phyloP scores from a whole-genome alignment of 2,113 vertebrate species.

The Cyprinodon variegatus region DNA sequence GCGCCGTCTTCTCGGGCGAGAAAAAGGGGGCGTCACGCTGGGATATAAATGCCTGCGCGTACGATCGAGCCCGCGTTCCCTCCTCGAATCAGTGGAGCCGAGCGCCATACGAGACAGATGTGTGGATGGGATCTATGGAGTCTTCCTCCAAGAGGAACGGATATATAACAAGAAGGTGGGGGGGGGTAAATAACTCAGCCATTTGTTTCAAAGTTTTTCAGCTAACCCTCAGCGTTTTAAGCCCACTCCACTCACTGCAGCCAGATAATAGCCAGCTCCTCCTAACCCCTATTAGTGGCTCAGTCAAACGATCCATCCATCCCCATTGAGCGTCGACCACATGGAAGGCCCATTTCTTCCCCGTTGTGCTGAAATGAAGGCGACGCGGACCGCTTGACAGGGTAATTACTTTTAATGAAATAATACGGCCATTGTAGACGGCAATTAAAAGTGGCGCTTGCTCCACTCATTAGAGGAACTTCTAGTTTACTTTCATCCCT shows the following conservation, averaged over 20 bases:
- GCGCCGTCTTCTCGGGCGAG: conserved; percentile 60
- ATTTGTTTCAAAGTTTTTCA: conserved; percentile 14
- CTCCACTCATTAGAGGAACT: conserved; percentile 76
- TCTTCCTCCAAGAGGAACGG: background rate
- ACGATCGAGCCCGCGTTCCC: conserved; percentile 41
- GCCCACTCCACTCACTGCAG: conserved; percentile 47
- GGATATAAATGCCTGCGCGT: conserved; percentile 67
- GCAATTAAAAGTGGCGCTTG: conserved; percentile 81
- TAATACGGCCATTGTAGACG: conserved; percentile 78
- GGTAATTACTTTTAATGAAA: conserved; percentile 83
- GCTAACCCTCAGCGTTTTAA: conserved; percentile 33
- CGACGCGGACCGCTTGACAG: conserved; percentile 74
- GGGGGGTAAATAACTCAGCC: conserved; percentile 13
- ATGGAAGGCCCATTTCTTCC: conserved; percentile 70
- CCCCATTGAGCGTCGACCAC: conserved; percentile 57
- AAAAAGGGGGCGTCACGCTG: conserved; percentile 60
- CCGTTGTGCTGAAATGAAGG: conserved; percentile 71
- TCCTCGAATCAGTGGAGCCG: conserved; percentile 56
- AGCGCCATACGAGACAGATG: conserved; percentile 61
- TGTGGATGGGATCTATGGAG: conserved; percentile 39
- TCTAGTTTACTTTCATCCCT: conserved; percentile 74
- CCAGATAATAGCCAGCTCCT: conserved; percentile 67
- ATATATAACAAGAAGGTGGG: conserved; percentile 1
- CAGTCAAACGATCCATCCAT: conserved; percentile 69
- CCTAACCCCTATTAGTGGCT: conserved; percentile 72